Conservation (phyloP, 2,888 invertebrate species). For the Nyleta sp. region DNA sequence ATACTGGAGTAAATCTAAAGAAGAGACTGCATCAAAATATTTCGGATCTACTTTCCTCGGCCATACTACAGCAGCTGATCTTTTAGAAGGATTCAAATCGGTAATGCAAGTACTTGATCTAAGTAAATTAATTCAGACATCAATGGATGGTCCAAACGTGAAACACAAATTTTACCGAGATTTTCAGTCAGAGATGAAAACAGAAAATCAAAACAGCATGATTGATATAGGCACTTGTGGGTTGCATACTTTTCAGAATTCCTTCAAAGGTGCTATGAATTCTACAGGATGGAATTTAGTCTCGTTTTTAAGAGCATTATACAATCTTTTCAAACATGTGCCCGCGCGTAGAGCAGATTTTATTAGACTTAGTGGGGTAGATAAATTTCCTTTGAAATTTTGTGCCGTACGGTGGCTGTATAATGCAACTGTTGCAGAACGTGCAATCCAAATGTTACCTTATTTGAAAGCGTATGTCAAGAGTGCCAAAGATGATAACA, state of each 20-base stretch:
- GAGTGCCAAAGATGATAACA: background rate
- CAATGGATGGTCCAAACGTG: constrained; percentile 43
- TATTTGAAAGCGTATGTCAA: constrained; percentile 12
- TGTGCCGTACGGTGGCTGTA: constrained; percentile 40
- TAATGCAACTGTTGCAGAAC: constrained; percentile 36
- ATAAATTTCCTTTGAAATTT: constrained; percentile 45
- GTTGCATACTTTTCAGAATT: constrained; percentile 30
- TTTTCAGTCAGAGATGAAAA: constrained; percentile 44
- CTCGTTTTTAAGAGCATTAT: constrained; percentile 17
- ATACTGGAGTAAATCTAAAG: constrained; percentile 62
- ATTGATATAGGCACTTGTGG: constrained; percentile 43
- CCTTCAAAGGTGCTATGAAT: constrained; percentile 40
- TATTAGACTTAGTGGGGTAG: constrained; percentile 15
- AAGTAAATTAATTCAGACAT: constrained; percentile 24
- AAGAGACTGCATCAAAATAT: constrained; percentile 67
- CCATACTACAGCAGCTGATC: constrained; percentile 63
- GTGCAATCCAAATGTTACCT: constrained; percentile 43
- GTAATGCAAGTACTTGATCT: background rate
- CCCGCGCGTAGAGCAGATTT: constrained; percentile 66
- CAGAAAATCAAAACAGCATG: constrained; percentile 4
- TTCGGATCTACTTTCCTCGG: constrained; percentile 65
- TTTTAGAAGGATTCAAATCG: constrained; percentile 44
- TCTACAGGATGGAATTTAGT: constrained; percentile 26
- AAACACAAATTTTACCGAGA: constrained; percentile 53
- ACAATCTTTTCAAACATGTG: constrained; percentile 35